Percentiles rank a stretch among this genome's conserved stretches.
Conservation (phyloP, 2,888 invertebrate genomes). For the Drosophila fulvimacula region DNA sequence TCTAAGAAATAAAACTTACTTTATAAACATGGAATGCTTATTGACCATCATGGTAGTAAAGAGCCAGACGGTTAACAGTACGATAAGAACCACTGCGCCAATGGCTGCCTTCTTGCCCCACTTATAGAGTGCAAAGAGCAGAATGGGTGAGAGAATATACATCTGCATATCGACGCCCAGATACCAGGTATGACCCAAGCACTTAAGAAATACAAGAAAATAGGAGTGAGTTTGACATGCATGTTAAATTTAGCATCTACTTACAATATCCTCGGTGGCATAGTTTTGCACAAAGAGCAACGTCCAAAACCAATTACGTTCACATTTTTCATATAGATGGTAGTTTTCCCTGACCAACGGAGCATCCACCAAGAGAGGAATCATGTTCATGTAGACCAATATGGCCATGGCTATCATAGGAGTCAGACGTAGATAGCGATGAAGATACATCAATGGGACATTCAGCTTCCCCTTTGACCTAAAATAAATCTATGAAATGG, state of each 20-base stretch:
- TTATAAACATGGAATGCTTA: constrained; percentile 40
- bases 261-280: constrained; percentile 72
- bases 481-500: no score
- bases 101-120: constrained; percentile 71
- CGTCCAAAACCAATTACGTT: constrained; percentile 84
- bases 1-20: constrained; percentile 29
- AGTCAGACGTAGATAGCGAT: constrained; percentile 84
- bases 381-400: constrained; percentile 84
- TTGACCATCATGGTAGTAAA: constrained; percentile 69
- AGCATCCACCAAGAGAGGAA: constrained; percentile 84
- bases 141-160: constrained; percentile 86
- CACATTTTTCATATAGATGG: constrained; percentile 64
- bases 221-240: neutral
- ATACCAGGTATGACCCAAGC: constrained; percentile 86
- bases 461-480: constrained; percentile 67
- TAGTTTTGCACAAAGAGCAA: constrained; percentile 85
- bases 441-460: constrained; percentile 73
- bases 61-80: constrained; percentile 48
- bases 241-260: neutral
- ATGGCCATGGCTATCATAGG: constrained; percentile 85
- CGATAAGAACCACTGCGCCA: constrained; percentile 57
- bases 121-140: constrained; percentile 85
- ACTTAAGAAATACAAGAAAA: no score
- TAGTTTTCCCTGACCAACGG: constrained; percentile 77
- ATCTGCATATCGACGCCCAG: constrained; percentile 86